Percentiles rank a stretch among this genome's conserved stretches.
phyloP scores from a whole-genome alignment of 2,797 vertebrate genomes.

The Nasua narica region DNA sequence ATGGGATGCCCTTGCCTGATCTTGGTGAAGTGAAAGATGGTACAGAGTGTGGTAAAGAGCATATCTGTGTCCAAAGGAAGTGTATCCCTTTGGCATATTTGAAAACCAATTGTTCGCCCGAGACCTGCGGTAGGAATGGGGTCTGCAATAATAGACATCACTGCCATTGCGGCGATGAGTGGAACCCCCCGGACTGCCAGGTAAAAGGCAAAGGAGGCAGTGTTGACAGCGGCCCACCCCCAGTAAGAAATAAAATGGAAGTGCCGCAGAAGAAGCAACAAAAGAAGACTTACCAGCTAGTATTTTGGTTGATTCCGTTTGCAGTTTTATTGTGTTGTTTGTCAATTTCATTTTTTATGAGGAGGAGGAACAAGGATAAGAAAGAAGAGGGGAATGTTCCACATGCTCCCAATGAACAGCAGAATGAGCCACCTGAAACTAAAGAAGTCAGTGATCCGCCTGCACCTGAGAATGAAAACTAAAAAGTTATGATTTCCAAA shows the following conservation, averaged over 20 bases:
- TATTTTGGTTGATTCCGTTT: not conserved
- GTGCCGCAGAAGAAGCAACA: not conserved
- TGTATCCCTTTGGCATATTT: not conserved
- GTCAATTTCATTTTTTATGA: not conserved
- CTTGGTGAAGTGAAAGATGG: conserved; percentile 51
- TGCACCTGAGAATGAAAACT: not conserved
- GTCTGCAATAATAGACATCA: conserved; percentile 59
- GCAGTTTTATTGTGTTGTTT: not conserved
- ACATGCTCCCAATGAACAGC: not conserved
- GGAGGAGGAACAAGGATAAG: too few species aligned
- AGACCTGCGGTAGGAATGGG: not conserved
- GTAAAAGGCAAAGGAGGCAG: conserved; percentile 39
- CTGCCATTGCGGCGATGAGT: conserved; percentile 44
- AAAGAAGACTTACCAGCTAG: not conserved
- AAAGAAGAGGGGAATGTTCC: not conserved
- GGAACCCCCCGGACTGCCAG: conserved; percentile 46
- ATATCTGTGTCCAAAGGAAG: not conserved
- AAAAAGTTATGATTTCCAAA: not conserved
- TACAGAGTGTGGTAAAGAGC: not conserved
- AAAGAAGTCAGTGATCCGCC: not conserved
- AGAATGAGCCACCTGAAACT: not conserved
- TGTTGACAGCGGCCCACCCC: conserved; percentile 60
- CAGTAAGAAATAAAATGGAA: not conserved
- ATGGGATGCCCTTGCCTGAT: not conserved
- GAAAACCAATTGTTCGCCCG: not conserved